Evolutionary conservation across 2,888 invertebrate genomes (phyloP), one percentile per base, ranked within the genome.

Genomic region (Bombyx huttoni): DNA sequence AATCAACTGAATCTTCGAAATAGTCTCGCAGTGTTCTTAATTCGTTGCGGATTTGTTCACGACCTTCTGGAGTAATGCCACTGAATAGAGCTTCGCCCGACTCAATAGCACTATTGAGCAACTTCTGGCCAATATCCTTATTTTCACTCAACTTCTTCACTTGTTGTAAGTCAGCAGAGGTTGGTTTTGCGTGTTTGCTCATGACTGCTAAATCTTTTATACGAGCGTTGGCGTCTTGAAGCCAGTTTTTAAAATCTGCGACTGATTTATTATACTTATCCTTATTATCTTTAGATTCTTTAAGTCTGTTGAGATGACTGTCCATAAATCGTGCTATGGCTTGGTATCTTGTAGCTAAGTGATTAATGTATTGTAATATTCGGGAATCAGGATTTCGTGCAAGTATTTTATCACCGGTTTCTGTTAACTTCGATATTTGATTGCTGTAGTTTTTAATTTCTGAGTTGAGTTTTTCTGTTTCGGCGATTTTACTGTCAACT

Each of bases 11-110:
- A 50, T 93, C 91, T 78, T 98, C 98, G 67, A 96, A 96, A 57
- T 92, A 91, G 66, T 94, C 94, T 58, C 98, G 91, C 52, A 98
- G 86, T 56, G 91, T 89, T 68, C 97, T 90, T 13, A 98, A 77
- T 70, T 98, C 96, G 49, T 92, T 91, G 58, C 98, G 91, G 51
- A 98, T 93, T 50, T 90, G 85, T 72, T 98, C 98, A 50, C 98
- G 91, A 54, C 96, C 95, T 67, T 96, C 96, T 1, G 96, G 93
- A 0, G 94, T 94, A 8, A 98, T 94, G 47, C 94, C 93, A 10
- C 96, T 92, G 67, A 97, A 97, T 9, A 98, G 84, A 7, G 93
- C 91, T 84, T 98, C 98, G 0, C 98, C 98, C 52, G 94, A 91
- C 75, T 96, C 96, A 0, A 96, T 92, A 0, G 95, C 94, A 63